These are phyloP conservation scores for Centroberyx gerrardi DNA, from an alignment of 2,797 vertebrate genomes.

Conservation along the genomic window DNA sequence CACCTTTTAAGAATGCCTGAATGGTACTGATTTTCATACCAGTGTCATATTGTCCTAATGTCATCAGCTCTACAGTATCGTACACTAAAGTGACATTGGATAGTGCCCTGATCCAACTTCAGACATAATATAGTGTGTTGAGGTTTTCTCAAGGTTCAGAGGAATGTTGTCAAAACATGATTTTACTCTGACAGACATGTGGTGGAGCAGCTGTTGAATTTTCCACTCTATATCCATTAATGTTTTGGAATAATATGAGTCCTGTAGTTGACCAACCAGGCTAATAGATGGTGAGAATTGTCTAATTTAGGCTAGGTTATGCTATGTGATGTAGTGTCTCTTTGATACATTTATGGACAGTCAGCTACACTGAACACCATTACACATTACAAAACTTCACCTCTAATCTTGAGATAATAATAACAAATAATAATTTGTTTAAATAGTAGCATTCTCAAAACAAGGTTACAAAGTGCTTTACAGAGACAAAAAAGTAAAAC, in stretches of 20 bases:
- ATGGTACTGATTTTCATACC: neutral
- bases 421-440: too few species aligned
- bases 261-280: slow-evolving; percentile 12
- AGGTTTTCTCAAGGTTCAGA: slow-evolving; percentile 53
- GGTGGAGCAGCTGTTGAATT: slow-evolving; percentile 47
- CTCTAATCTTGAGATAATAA: too few species aligned
- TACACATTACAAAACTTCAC: too few species aligned
- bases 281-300: neutral
- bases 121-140: slow-evolving; percentile 18
- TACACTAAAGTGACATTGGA: slow-evolving; percentile 18
- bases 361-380: too few species aligned
- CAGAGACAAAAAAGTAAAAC: too few species aligned
- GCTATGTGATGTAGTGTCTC: too few species aligned
- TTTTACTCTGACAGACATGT: slow-evolving; percentile 48
- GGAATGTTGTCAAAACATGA: slow-evolving; percentile 76
- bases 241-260: slow-evolving; percentile 23
- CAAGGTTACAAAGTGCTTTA: too few species aligned
- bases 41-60: neutral
- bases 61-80: neutral
- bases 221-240: slow-evolving; percentile 57
- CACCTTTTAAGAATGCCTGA: slow-evolving; percentile 23
- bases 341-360: too few species aligned
- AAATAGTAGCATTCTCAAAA: too few species aligned
- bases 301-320: too few species aligned
- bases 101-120: slow-evolving; percentile 19